Conservation (phyloP, 1,140 invertebrate species). For the Aporrectodea caliginosa region DNA sequence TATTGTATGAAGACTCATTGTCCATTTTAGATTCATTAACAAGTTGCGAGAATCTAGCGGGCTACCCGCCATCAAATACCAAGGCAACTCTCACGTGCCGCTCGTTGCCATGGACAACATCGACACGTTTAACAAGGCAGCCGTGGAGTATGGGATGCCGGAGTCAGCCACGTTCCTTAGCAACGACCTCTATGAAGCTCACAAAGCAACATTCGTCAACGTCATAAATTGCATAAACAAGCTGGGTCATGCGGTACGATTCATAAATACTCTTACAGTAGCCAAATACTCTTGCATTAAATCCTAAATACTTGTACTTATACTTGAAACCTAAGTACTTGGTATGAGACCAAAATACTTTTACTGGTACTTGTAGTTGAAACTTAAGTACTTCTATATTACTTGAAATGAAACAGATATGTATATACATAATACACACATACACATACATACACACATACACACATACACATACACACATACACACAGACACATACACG, state of each 20-base stretch:
- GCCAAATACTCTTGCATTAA: not conserved
- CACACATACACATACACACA: no score
- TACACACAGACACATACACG: no score
- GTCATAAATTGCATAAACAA: slow-evolving; percentile 50
- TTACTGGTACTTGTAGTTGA: not conserved
- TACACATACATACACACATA: no score
- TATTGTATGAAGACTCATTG: no score
- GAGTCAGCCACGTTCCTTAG: slow-evolving; percentile 43
- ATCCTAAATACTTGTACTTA: not conserved
- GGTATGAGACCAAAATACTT: not conserved
- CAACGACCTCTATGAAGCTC: slow-evolving; percentile 46
- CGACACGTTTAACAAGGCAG: slow-evolving; percentile 46
- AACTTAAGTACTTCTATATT: not conserved
- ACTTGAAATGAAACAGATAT: not conserved
- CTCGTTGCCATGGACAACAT: slow-evolving; percentile 37
- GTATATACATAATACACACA: not conserved
- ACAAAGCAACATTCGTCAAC: slow-evolving; percentile 49
- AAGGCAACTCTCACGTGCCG: slow-evolving; percentile 25
- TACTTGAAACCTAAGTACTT: not conserved
- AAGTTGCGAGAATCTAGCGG: slow-evolving; percentile 31
- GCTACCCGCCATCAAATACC: slow-evolving; percentile 27
- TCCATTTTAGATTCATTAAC: slow-evolving; percentile 35
- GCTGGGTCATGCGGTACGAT: slow-evolving; percentile 45
- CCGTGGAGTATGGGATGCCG: slow-evolving; percentile 42
- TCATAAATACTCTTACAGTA: not conserved